Conservation (phyloP, 53 echinoderm and acorn worm genomes). For the Zoroaster sp. region DNA sequence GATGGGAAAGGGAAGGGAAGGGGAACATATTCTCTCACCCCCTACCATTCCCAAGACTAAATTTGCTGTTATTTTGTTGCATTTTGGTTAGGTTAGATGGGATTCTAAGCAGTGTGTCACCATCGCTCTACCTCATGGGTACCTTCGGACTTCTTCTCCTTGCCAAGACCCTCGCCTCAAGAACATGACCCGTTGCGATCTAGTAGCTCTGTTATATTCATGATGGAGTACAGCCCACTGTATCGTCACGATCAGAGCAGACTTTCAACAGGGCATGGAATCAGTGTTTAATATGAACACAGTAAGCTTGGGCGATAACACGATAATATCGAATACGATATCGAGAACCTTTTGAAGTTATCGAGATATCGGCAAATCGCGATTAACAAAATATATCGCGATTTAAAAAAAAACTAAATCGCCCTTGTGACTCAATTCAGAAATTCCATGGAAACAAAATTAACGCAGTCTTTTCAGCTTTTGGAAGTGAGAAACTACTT, state of each 20-base stretch:
- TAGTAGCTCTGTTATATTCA: not conserved
- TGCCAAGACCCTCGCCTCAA: slow-evolving; percentile 21
- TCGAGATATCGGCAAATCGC: not conserved
- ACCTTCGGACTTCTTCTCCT: slow-evolving; percentile 27
- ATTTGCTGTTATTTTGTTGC: not conserved
- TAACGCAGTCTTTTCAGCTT: too few species aligned
- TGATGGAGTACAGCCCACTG: too few species aligned
- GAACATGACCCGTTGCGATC: too few species aligned
- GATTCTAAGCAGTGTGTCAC: slow-evolving; percentile 13
- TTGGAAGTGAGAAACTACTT: too few species aligned
- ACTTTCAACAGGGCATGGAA: not conserved
- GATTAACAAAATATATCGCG: too few species aligned
- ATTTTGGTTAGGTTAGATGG: slow-evolving; percentile 61
- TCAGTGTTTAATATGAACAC: not conserved
- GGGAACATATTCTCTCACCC: not conserved
- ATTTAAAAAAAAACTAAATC: too few species aligned
- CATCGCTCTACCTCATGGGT: slow-evolving; percentile 37
- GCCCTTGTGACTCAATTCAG: too few species aligned
- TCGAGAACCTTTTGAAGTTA: not conserved
- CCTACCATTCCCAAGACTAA: not conserved
- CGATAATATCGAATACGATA: not conserved
- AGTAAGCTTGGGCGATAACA: not conserved
- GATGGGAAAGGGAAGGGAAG: not conserved
- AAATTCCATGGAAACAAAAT: too few species aligned
- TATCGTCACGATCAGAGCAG: too few species aligned